These are phyloP conservation scores for Ammodytes marinus DNA, from an alignment of 2,113 vertebrate species.

Conservation along the genomic window DNA sequence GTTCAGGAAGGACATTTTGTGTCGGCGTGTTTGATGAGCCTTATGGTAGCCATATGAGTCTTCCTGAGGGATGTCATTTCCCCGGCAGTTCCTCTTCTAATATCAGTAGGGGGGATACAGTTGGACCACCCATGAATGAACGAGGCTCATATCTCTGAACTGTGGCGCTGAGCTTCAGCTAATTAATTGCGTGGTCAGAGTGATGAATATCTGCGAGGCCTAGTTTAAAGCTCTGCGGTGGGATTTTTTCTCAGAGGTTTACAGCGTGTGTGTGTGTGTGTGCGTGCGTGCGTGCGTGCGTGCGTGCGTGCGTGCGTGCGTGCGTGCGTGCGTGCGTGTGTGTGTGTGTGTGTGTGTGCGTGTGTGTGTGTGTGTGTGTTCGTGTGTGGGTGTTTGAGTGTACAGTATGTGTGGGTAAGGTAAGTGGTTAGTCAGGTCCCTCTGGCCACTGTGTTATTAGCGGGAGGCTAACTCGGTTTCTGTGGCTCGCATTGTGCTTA, in stretches of 20 bases:
- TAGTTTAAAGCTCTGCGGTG: constrained; percentile 65
- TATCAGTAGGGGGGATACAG: constrained; percentile 33
- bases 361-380: too few species aligned
- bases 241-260: constrained; percentile 55
- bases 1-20: constrained; percentile 62
- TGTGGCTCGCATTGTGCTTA: constrained; percentile 80
- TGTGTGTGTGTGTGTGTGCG: neutral
- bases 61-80: constrained; percentile 59
- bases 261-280: neutral
- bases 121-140: constrained; percentile 60
- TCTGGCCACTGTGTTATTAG: constrained; percentile 76
- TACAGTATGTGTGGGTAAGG: constrained; percentile 3
- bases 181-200: constrained; percentile 71
- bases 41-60: constrained; percentile 83
- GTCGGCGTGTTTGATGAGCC: constrained; percentile 75
- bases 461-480: constrained; percentile 75
- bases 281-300: neutral
- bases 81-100: constrained; percentile 37
- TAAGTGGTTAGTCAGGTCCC: constrained; percentile 68
- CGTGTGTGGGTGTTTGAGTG: neutral
- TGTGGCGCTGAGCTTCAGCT: constrained; percentile 31
- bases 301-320: neutral
- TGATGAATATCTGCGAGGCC: constrained; percentile 59
- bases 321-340: neutral
- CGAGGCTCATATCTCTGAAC: constrained; percentile 34